Conservation (phyloP, 92 coral and sea anemone species). For the Parazoanthus atlanticus region DNA sequence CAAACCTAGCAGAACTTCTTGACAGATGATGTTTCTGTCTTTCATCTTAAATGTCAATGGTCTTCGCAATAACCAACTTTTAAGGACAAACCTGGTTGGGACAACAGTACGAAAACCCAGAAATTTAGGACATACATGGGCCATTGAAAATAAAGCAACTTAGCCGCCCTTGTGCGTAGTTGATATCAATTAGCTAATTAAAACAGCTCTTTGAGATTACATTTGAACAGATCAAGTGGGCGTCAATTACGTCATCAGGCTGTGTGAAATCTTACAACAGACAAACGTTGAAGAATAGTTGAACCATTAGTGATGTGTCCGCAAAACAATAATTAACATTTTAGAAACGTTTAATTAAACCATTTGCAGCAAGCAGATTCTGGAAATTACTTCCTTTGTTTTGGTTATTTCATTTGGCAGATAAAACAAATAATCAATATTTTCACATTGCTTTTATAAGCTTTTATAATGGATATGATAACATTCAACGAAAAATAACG, state of each 20-base stretch:
- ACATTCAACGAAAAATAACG: background rate
- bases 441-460: background rate
- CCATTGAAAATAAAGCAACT: no score
- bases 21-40: no score
- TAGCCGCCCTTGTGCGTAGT: no score
- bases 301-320: background rate
- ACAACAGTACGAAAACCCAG: no score
- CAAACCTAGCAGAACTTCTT: no score
- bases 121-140: no score
- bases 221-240: background rate
- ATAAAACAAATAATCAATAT: background rate
- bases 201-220: slow-evolving; percentile 11
- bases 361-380: background rate
- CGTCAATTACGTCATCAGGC: background rate
- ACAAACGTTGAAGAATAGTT: background rate
- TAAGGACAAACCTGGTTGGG: no score
- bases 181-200: background rate
- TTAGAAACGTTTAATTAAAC: no score
- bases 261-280: no score
- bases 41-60: no score
- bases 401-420: background rate
- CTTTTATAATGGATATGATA: background rate
- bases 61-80: no score
- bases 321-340: background rate
- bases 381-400: background rate